A percentile compares a stretch with the other conserved stretches of the same genome.
phyloP scores from a whole-genome alignment of 2,797 vertebrate species.

The Botia almorhae region DNA sequence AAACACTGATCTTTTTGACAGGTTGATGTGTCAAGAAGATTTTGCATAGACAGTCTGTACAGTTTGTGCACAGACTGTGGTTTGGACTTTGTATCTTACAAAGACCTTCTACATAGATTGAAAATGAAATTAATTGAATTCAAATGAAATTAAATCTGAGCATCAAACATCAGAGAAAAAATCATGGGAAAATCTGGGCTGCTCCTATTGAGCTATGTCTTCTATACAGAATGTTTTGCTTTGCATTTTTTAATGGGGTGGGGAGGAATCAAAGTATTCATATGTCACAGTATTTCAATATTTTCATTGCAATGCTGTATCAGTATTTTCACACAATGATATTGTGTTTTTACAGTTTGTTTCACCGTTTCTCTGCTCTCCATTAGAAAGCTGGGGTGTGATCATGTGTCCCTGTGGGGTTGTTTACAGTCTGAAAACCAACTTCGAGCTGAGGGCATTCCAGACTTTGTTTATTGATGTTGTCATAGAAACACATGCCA shows the following conservation, averaged over 20 bases:
- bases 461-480: neutral
- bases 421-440: constrained; percentile 1
- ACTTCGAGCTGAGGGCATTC: neutral
- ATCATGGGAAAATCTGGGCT: constrained; percentile 30
- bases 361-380: neutral
- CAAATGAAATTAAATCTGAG: constrained; percentile 20
- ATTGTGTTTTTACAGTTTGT: neutral
- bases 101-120: constrained; percentile 2
- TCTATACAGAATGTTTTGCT: neutral
- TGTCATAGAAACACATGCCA: constrained; percentile 2
- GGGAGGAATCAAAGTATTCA: no score
- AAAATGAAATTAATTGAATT: no score
- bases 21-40: neutral
- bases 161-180: neutral
- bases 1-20: neutral
- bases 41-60: no score
- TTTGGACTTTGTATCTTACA: constrained; percentile 12
- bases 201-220: neutral
- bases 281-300: no score
- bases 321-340: neutral
- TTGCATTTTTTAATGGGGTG: neutral
- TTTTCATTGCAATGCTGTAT: neutral
- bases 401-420: constrained; percentile 1
- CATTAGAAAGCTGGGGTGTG: neutral
- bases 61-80: constrained; percentile 7